Evolutionary conservation across 2,797 vertebrate genomes (phyloP), one percentile per base, ranked within the genome.

Genomic region (Gallinago solitaria): DNA sequence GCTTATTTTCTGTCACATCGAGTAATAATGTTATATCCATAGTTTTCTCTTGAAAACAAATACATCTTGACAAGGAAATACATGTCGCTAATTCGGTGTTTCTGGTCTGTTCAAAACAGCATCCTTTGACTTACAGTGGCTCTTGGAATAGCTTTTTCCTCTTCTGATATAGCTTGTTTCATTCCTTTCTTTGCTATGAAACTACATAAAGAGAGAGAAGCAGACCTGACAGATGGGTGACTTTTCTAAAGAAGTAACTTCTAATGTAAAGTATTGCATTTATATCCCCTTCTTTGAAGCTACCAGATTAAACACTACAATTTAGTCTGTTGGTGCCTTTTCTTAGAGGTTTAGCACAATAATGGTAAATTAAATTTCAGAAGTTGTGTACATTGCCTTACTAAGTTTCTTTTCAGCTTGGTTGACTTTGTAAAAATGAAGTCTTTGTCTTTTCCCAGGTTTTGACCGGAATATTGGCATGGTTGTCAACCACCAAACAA

Each of bases 391-490:
- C 12, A 14, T 13, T 45, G 70, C 13, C 18, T 93, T 84, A 27
- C 23, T 78, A 32, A 48, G 33, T 89, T 90, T 85, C 25, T 82
- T 80, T 76, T 82, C 12, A 61, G n/a, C 27, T 89, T 65, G 27
- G 8, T 68, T 92, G 59, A 15, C 73, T 60, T 68, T 87, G 24
- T 89, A 70, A 93, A 89, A 89, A 68, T 33, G 5, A 94, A 85
- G 25, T 68, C 30, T 76, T 93, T 83, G 5, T 81, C 53, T 90
- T 80, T 35, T 80, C 86, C 12, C 90, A 99, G 99, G 99, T 95
- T 99, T 98, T 51, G 99, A 99, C 96, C 97, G 98, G 45, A 98
- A 95, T 86, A 98, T 97, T 19, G 98, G 98, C 83, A 98, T 98
- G 97, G 99, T 99, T 95, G 99, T 99, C 92, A 98, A 96, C 75